These are phyloP conservation scores for Discoglossus pictus DNA, from an alignment of 2,797 vertebrate species.

Conservation along the genomic window DNA sequence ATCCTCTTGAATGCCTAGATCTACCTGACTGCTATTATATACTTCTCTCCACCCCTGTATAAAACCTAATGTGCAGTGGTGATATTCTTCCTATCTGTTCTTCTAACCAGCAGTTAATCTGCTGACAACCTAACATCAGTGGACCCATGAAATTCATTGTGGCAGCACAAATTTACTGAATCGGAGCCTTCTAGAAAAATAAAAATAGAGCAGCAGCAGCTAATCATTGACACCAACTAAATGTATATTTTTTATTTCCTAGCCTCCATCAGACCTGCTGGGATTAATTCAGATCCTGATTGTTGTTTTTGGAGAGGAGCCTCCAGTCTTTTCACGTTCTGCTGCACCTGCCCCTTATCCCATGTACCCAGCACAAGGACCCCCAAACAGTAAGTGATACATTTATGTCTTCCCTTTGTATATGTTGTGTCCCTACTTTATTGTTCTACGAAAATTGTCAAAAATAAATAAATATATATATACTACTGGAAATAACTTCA, in stretches of 20 bases:
- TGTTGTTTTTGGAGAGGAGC: constrained; percentile 96
- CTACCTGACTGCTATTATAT: too few relatives aligned
- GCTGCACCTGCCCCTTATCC: constrained; percentile 80
- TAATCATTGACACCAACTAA: background rate
- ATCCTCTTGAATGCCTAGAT: too few relatives aligned
- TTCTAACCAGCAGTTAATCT: too few relatives aligned
- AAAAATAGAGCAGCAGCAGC: constrained; percentile 1
- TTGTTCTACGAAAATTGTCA: too few relatives aligned
- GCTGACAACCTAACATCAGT: too few relatives aligned
- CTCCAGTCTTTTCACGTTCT: constrained; percentile 94
- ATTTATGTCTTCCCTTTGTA: too few relatives aligned
- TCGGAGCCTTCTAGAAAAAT: constrained; percentile 12
- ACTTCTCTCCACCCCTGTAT: too few relatives aligned
- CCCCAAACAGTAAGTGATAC: constrained; percentile 86
- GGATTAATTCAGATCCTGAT: constrained; percentile 99
- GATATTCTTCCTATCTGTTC: too few relatives aligned
- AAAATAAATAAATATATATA: too few relatives aligned
- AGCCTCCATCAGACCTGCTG: constrained; percentile 94
- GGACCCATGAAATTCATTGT: background rate
- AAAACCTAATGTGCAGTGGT: too few relatives aligned
- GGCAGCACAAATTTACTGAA: background rate
- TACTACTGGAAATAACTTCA: too few relatives aligned
- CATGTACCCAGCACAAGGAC: constrained; percentile 89
- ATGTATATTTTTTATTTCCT: constrained; percentile 52
- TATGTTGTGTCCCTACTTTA: too few relatives aligned